These are phyloP conservation scores for Deilephila porcellus DNA, from an alignment of 2,888 invertebrate genomes.

Conservation along the genomic window DNA sequence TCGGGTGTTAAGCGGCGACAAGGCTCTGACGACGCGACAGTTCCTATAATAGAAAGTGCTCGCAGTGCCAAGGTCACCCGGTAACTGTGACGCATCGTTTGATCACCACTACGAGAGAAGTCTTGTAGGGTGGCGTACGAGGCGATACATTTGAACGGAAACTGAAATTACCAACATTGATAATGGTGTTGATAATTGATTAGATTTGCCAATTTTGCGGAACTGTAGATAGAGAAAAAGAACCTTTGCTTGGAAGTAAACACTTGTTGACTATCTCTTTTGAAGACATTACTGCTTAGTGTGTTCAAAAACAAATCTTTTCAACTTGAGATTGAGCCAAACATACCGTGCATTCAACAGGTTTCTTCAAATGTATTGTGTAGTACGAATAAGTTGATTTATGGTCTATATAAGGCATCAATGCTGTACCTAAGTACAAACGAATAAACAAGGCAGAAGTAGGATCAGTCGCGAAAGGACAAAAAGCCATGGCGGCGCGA, in stretches of 20 bases:
- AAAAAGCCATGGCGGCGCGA: slow-evolving; percentile 65
- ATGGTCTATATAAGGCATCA: too few relatives aligned
- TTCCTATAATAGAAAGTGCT: slow-evolving; percentile 58
- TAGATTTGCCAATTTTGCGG: too few relatives aligned
- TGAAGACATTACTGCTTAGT: too few relatives aligned
- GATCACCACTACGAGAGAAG: background rate
- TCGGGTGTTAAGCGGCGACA: background rate
- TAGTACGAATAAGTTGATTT: too few relatives aligned
- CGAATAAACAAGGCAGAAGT: background rate
- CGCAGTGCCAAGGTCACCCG: slow-evolving; percentile 20
- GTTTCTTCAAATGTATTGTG: too few relatives aligned
- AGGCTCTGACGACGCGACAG: slow-evolving; percentile 45
- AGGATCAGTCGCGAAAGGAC: slow-evolving; percentile 65
- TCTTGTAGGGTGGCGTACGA: background rate
- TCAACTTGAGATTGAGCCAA: too few relatives aligned
- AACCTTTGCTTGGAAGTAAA: too few relatives aligned
- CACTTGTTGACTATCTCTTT: too few relatives aligned
- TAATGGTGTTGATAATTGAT: background rate
- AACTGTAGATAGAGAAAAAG: too few relatives aligned
- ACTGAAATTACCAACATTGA: background rate
- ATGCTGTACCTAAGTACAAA: background rate
- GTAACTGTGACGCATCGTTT: slow-evolving; percentile 8
- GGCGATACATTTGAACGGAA: background rate
- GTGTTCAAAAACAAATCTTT: too few relatives aligned
- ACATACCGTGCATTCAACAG: too few relatives aligned